These are phyloP conservation scores for Goniozus legneri DNA, from an alignment of 1,140 invertebrate species.

Conservation along the genomic window DNA sequence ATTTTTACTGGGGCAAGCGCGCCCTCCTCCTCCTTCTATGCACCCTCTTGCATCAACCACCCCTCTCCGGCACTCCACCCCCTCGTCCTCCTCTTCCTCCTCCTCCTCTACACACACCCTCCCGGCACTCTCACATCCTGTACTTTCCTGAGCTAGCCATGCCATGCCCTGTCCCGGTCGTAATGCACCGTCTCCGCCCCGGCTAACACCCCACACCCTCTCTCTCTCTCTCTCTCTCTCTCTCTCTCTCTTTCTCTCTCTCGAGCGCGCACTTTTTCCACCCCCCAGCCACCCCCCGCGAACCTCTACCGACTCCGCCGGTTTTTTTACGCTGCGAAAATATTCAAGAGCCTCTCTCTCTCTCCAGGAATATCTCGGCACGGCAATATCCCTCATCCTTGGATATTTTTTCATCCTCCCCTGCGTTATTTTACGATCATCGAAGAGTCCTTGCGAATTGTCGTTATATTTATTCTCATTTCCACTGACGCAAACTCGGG, in stretches of 20 bases:
- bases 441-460: no score
- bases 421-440: no score
- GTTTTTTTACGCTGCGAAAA: constrained; percentile 26
- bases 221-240: constrained; percentile 15
- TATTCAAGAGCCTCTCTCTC: constrained; percentile 33
- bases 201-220: constrained; percentile 22
- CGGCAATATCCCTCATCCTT: constrained; percentile 13
- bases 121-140: constrained; percentile 36
- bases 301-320: constrained; percentile 13
- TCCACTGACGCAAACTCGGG: no score
- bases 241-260: constrained; percentile 5
- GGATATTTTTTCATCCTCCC: neutral
- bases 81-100: constrained; percentile 14
- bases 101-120: constrained; percentile 15
- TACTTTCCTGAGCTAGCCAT: constrained; percentile 45
- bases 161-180: constrained; percentile 42
- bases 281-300: constrained; percentile 14
- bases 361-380: constrained; percentile 28
- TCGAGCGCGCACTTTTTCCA: neutral
- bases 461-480: no score
- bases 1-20: constrained; percentile 55
- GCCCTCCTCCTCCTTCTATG: constrained; percentile 37
- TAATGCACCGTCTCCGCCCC: constrained; percentile 39
- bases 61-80: no score
- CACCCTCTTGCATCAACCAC: constrained; percentile 38